Evolutionary conservation across 2,113 vertebrate genomes (phyloP), one percentile per base, ranked within the genome.

Genomic region (Colossoma macropomum): DNA sequence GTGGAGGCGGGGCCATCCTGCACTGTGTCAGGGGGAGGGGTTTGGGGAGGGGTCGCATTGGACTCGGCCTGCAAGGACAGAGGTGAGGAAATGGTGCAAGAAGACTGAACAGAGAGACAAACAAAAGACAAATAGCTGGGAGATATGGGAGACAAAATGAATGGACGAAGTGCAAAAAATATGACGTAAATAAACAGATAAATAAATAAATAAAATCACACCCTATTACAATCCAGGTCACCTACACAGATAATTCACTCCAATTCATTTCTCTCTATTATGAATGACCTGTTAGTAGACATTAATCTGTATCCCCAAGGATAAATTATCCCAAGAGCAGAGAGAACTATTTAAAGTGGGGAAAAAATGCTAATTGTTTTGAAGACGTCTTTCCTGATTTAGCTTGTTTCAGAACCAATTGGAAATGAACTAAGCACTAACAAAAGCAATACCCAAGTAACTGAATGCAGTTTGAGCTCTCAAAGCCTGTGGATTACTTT

Each of bases 1-100:
- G 91, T 89, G 89, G 91, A 93, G 93, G 93, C 83, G 84, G 89
- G 82, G 87, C 93, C 95, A 86, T 91, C 95, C 95, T 96, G 95
- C 80, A 88, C 94, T 90, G 95, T 95, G 92, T 89, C 86, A 89
- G 87, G 89, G 79, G 83, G 87, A 77, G 90, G 89, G 76, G 88
- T 66, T 63, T 66, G 75, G 45, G 77, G 63, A 68, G 85, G 82
- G 54, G 84, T 56, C 27, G 62, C 56, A 28, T 74, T 32, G 59
- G 41, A 74, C 86, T 92, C 87, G 92, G 94, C 87, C 94, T 91
- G 89, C 89, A 86, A 19, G 68, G 27, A 86, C n/a, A 84, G 81
- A 85, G 48, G 75, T 50, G 82, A 84, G 75, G 41, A 86, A 30
- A 76, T 28, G 45, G 60, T 17, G 28, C 21, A 63, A 21, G 77